These are phyloP conservation scores for Delia radicum DNA, from an alignment of 1,140 invertebrate genomes.

Conservation along the genomic window DNA sequence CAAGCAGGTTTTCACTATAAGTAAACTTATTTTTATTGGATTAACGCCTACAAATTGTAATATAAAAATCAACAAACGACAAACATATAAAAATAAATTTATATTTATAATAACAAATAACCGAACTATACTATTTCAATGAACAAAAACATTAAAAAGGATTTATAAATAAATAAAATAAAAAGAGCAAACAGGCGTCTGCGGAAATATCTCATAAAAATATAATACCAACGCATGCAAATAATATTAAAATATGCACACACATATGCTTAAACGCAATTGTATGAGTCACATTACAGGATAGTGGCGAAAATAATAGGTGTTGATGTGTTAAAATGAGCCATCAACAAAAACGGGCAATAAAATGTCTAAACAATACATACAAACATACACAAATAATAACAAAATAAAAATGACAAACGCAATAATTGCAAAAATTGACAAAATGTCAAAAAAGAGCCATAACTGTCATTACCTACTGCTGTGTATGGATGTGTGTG, in stretches of 20 bases:
- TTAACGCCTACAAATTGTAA: conserved; percentile 20
- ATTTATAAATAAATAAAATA: not conserved
- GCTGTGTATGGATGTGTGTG: not conserved
- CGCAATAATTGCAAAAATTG: conserved; percentile 8
- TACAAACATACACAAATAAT: not conserved
- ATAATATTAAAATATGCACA: not conserved
- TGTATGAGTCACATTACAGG: not conserved
- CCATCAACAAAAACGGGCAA: not conserved
- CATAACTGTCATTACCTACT: not conserved
- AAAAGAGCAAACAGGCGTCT: not conserved
- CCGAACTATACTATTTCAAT: not conserved
- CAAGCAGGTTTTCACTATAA: not conserved
- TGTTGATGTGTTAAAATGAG: conserved; percentile 24
- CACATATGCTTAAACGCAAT: not conserved
- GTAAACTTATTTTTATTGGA: not conserved
- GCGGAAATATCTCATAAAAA: conserved; percentile 13
- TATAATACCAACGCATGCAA: conserved; percentile 6
- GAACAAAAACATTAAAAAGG: not conserved
- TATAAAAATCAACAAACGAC: not conserved
- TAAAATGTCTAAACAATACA: conserved; percentile 10
- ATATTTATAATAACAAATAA: not conserved
- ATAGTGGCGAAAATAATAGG: not conserved
- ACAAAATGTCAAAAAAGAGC: conserved; percentile 7
- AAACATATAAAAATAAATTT: not conserved
- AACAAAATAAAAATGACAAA: conserved; percentile 2